phyloP scores from a whole-genome alignment of 2,113 vertebrate genomes.

The Sciurus niger region DNA sequence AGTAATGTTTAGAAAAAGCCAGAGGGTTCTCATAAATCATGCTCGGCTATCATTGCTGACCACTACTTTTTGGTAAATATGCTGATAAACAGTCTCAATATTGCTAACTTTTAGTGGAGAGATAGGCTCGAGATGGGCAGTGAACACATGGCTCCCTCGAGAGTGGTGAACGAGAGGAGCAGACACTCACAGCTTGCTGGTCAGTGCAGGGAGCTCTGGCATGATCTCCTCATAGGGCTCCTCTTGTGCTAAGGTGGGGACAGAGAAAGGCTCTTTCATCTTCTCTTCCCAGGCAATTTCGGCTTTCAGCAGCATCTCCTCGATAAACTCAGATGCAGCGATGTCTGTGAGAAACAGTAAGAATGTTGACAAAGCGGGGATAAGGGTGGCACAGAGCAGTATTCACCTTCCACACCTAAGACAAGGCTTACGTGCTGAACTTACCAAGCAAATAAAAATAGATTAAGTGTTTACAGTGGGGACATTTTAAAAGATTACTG shows the following conservation, averaged over 20 bases:
- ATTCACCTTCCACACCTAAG: not conserved
- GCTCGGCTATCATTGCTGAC: not conserved
- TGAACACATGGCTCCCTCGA: too few species aligned
- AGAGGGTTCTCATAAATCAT: not conserved
- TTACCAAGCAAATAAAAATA: not conserved
- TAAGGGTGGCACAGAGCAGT: not conserved
- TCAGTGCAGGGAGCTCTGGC: constrained; percentile 88
- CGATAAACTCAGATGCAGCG: constrained; percentile 92
- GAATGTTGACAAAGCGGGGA: too few species aligned
- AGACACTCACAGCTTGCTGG: constrained; percentile 93
- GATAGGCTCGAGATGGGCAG: not conserved
- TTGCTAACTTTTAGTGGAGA: not conserved
- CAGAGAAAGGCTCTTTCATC: constrained; percentile 87
- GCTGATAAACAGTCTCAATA: not conserved
- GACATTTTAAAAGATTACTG: constrained; percentile 34
- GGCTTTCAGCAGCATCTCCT: constrained; percentile 92
- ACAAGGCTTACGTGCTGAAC: not conserved
- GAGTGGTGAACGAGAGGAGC: not conserved
- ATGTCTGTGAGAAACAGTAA: constrained; percentile 88
- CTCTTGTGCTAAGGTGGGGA: constrained; percentile 86
- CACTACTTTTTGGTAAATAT: not conserved
- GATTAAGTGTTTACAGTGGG: not conserved
- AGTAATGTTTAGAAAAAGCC: not conserved
- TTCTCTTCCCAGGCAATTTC: constrained; percentile 93
- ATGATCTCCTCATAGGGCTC: constrained; percentile 91